These are phyloP conservation scores for Mesorhabditis spiculigera DNA, from an alignment of 2,888 invertebrate genomes.

Conservation along the genomic window DNA sequence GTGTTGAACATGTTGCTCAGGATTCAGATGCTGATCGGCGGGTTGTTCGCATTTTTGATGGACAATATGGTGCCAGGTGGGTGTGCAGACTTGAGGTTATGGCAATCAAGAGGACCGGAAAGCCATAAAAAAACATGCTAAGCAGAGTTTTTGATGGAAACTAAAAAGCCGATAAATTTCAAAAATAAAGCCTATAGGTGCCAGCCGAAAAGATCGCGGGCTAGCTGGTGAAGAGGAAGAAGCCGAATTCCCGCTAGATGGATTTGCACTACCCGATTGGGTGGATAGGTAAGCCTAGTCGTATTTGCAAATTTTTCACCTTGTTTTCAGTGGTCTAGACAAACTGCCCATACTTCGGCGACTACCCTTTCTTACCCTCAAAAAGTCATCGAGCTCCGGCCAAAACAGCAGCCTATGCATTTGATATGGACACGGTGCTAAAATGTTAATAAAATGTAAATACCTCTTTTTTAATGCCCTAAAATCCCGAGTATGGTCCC, in stretches of 20 bases:
- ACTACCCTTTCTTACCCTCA: neutral
- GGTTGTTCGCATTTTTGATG: neutral
- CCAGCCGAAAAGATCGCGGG: neutral
- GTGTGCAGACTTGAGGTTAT: neutral
- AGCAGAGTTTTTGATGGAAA: no score
- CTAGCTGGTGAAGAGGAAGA: neutral
- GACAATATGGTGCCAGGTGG: slow-evolving; percentile 1
- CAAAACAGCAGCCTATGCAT: neutral
- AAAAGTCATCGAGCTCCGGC: neutral
- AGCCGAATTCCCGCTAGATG: neutral
- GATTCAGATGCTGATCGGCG: neutral
- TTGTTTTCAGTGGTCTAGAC: neutral
- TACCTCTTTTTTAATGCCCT: no score
- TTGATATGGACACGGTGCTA: no score
- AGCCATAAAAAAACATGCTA: no score
- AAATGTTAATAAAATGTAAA: no score
- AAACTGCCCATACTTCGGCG: neutral
- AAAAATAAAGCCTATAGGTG: neutral
- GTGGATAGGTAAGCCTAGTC: neutral
- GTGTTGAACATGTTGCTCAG: neutral
- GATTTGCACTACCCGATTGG: neutral
- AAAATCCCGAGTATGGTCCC: no score
- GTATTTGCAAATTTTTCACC: neutral
- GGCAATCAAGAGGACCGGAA: no score
- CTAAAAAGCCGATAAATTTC: no score